These are phyloP conservation scores for Lathamus discolor DNA, from an alignment of 2,113 vertebrate genomes.

Conservation along the genomic window DNA sequence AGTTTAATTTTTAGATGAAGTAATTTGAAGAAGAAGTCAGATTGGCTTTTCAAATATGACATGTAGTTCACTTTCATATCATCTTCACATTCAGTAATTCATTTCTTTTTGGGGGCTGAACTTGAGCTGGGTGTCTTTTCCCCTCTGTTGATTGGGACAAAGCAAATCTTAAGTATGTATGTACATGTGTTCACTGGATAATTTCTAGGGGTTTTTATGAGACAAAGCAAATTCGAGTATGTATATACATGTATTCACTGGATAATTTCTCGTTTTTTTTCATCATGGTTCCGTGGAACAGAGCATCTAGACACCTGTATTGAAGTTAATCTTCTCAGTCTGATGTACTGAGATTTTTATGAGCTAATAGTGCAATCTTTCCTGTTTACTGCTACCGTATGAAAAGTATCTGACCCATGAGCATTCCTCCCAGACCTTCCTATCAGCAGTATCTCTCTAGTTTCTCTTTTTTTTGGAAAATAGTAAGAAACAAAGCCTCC, in stretches of 20 bases:
- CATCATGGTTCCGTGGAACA: accelerated
- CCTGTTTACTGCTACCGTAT: not conserved
- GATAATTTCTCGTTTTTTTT: not conserved
- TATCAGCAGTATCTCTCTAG: not conserved
- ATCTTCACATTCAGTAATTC: not conserved
- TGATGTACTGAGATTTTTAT: not conserved
- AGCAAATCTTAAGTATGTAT: not conserved
- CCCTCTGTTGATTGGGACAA: not conserved
- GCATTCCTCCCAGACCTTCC: not conserved
- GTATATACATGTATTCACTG: accelerated
- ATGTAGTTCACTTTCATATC: not conserved
- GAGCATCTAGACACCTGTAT: not conserved
- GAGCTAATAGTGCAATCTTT: not conserved
- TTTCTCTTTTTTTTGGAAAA: not conserved
- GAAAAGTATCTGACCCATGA: not conserved
- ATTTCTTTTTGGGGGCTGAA: not conserved
- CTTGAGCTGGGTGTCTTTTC: not conserved
- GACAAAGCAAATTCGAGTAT: not conserved
- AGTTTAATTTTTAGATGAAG: not conserved
- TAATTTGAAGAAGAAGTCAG: not conserved
- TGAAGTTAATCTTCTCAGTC: not conserved
- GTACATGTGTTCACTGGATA: not conserved
- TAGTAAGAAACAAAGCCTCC: not conserved
- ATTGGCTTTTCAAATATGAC: not conserved
- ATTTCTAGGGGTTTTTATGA: not conserved